phyloP scores from a whole-genome alignment of 1,140 invertebrate species.

The Pentalonia nigronervosa region DNA sequence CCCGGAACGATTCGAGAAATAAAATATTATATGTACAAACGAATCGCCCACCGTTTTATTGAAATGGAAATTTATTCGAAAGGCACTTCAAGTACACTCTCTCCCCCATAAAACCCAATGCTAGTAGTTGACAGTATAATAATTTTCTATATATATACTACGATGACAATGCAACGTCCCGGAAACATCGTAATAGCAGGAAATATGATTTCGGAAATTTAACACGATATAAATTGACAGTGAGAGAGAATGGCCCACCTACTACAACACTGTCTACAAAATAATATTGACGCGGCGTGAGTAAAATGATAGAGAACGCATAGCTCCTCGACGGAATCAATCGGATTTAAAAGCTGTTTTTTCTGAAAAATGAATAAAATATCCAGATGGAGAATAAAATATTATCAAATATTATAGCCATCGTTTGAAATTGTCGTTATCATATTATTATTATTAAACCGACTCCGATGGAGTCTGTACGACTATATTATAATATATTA shows the following conservation, averaged over 20 bases:
- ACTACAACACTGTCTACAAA: neutral
- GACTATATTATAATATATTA: neutral
- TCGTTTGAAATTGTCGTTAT: neutral
- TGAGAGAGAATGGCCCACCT: neutral
- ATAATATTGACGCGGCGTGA: neutral
- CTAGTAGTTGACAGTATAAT: neutral
- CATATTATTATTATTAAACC: neutral
- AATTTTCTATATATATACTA: neutral
- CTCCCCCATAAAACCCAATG: neutral
- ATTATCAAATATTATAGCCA: neutral
- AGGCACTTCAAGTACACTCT: neutral
- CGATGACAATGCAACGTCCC: neutral
- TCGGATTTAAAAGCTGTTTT: neutral
- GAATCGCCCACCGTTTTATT: neutral
- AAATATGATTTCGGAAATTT: constrained; percentile 18
- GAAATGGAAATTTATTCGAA: neutral
- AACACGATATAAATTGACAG: neutral
- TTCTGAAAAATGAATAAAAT: neutral
- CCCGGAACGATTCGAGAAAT: neutral
- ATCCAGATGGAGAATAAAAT: neutral
- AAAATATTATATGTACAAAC: neutral
- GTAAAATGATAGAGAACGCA: neutral
- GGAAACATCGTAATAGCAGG: neutral
- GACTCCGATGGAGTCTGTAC: neutral
- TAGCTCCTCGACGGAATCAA: neutral